Evolutionary conservation across 1,140 invertebrate species (phyloP).

Genomic region (Diorhabda elongata): DNA sequence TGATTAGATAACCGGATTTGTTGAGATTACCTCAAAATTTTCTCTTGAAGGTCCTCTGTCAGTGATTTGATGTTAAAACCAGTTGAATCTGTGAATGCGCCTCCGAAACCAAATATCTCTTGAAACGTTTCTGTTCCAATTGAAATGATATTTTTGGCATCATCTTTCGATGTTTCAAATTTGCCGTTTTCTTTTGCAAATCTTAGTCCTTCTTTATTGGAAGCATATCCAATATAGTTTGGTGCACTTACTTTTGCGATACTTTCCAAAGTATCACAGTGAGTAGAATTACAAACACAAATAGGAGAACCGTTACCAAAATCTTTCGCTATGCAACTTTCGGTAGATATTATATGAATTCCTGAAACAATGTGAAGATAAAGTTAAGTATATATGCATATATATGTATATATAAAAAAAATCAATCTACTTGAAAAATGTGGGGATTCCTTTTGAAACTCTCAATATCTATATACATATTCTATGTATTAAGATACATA

Average conservation of each 20-base stretch:
- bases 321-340: conserved; percentile 13
- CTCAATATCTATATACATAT: no score
- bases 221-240: conserved; percentile 20
- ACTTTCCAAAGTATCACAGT: conserved; percentile 70
- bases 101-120: conserved; percentile 33
- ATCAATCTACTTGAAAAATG: no score
- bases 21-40: conserved; percentile 23
- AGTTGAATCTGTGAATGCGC: conserved; percentile 28
- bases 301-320: conserved; percentile 48
- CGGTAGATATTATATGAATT: background rate
- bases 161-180: background rate
- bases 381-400: no score
- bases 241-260: conserved; percentile 31
- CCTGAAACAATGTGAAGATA: no score
- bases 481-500: no score
- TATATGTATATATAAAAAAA: no score
- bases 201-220: conserved; percentile 20
- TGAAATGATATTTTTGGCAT: conserved; percentile 4
- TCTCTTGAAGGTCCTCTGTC: conserved; percentile 9
- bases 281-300: conserved; percentile 79
- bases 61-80: conserved; percentile 31
- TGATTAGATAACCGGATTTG: background rate
- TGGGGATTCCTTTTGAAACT: no score
- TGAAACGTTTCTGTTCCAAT: conserved; percentile 27
- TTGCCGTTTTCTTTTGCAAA: conserved; percentile 15